These are phyloP conservation scores for Hirundichthys speculiger DNA, from an alignment of 2,113 vertebrate genomes.

Conservation along the genomic window DNA sequence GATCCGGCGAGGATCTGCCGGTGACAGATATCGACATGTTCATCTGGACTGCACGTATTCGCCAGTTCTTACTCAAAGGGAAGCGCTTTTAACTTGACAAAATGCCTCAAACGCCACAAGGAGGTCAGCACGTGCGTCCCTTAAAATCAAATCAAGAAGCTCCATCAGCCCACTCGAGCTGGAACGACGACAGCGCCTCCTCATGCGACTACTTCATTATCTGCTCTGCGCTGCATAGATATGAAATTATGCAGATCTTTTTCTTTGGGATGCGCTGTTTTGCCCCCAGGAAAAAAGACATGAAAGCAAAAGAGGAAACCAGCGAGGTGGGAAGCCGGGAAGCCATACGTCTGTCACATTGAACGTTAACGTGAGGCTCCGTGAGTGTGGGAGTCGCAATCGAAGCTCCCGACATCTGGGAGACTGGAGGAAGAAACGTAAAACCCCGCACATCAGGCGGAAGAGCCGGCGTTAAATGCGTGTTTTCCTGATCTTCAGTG, in stretches of 20 bases:
- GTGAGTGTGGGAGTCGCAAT: slow-evolving; percentile 40
- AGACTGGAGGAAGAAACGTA: slow-evolving; percentile 6
- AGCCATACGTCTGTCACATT: slow-evolving; percentile 14
- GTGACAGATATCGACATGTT: no score
- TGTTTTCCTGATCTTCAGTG: no score
- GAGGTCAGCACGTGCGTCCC: neutral
- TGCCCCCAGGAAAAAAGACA: slow-evolving; percentile 17
- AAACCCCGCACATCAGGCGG: neutral
- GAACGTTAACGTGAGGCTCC: slow-evolving; percentile 23
- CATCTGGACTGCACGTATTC: no score
- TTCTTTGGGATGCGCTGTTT: slow-evolving; percentile 7
- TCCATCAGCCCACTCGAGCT: no score
- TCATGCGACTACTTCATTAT: neutral
- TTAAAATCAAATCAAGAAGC: neutral
- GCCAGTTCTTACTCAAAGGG: neutral
- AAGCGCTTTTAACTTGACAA: slow-evolving; percentile 1
- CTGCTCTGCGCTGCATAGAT: neutral
- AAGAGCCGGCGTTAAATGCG: slow-evolving; percentile 4
- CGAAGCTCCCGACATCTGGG: slow-evolving; percentile 46
- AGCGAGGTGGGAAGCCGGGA: neutral
- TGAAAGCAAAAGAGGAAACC: slow-evolving; percentile 1
- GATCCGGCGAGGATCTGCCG: no score
- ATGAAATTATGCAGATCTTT: slow-evolving; percentile 4
- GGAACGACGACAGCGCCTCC: neutral
- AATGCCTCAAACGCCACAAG: neutral